phyloP scores from a whole-genome alignment of 2,797 vertebrate species.

The Rhynchonycteris naso region DNA sequence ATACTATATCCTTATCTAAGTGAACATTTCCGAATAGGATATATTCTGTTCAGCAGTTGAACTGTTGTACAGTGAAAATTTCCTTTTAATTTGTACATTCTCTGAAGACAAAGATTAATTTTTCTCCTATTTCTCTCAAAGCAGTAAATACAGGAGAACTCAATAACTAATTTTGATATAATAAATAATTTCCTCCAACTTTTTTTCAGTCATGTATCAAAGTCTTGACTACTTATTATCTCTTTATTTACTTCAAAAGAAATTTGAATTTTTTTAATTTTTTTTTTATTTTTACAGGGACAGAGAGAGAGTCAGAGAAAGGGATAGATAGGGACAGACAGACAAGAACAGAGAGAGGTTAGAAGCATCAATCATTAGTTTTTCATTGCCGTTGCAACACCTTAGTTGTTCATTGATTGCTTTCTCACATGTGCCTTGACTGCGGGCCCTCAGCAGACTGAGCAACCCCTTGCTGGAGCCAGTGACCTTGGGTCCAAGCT shows the following conservation, averaged over 20 bases:
- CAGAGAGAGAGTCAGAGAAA: too few relatives aligned
- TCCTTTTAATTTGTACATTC: background rate
- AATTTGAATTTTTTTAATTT: too few relatives aligned
- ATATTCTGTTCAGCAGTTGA: background rate
- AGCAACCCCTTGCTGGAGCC: too few relatives aligned
- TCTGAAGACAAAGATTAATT: background rate
- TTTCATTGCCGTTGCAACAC: too few relatives aligned
- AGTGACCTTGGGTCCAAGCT: too few relatives aligned
- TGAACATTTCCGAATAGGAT: background rate
- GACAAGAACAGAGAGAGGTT: too few relatives aligned
- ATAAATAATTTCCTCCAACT: background rate
- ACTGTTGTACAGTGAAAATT: background rate
- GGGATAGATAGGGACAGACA: too few relatives aligned
- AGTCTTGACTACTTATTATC: background rate
- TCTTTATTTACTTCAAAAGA: background rate
- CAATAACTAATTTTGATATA: constrained; percentile 10
- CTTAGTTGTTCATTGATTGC: too few relatives aligned
- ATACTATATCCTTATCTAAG: background rate
- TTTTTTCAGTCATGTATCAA: background rate
- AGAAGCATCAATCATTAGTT: too few relatives aligned
- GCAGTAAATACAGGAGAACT: background rate
- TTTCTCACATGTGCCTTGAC: too few relatives aligned
- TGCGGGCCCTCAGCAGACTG: too few relatives aligned
- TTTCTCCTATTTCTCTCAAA: background rate
- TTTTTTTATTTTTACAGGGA: too few relatives aligned